Evolutionary conservation across 2,797 vertebrate genomes (phyloP).

Genomic region (Scolopax bukidnonensis): DNA sequence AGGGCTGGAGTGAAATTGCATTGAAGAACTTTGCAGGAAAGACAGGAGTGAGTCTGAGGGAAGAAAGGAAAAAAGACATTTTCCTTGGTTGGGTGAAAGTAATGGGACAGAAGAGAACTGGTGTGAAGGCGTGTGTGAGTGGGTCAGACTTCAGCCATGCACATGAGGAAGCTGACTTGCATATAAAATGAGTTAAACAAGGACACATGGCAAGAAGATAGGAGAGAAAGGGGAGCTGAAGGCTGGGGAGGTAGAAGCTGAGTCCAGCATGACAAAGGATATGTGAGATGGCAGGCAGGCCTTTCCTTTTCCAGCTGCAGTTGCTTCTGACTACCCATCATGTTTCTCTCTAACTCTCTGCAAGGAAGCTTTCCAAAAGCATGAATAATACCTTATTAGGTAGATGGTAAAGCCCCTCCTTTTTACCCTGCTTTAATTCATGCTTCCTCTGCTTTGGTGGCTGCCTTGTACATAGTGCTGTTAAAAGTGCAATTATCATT

Average conservation of each 20-base stretch:
- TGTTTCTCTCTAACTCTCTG: background rate
- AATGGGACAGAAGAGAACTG: background rate
- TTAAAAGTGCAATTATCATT: slow-evolving; percentile 70
- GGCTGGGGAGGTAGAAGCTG: background rate
- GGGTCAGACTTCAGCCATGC: background rate
- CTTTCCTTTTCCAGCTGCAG: background rate
- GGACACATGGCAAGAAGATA: background rate
- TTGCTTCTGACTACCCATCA: slow-evolving; percentile 24
- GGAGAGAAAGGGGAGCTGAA: background rate
- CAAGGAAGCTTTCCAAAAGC: slow-evolving; percentile 46
- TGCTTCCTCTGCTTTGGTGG: slow-evolving; percentile 64
- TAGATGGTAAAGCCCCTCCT: slow-evolving; percentile 39
- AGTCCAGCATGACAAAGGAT: background rate
- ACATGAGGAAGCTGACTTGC: background rate
- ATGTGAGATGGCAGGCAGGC: background rate
- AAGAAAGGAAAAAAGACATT: background rate
- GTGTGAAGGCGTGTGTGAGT: background rate
- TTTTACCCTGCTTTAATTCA: slow-evolving; percentile 56
- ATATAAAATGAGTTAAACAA: background rate
- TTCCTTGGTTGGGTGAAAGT: background rate
- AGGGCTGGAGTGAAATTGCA: background rate
- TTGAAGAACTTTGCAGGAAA: background rate
- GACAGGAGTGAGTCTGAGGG: background rate
- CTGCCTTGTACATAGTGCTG: slow-evolving; percentile 40
- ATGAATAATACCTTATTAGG: slow-evolving; percentile 61